Evolutionary conservation across 2,113 vertebrate genomes (phyloP).

Genomic region (Tyto alba): DNA sequence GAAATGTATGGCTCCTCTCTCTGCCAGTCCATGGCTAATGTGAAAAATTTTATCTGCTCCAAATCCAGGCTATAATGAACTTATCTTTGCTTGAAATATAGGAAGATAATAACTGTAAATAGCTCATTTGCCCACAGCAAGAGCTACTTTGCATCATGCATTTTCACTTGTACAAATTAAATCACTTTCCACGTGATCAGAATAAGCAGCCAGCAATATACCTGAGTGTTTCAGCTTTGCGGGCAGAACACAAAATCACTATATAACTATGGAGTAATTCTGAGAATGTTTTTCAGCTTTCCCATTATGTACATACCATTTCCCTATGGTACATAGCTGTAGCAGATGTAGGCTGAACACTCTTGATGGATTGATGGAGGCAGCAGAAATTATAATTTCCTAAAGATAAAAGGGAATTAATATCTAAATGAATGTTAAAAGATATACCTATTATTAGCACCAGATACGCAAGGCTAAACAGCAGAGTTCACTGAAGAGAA

Average conservation of each 20-base stretch:
- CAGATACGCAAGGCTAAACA: neutral
- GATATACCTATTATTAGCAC: neutral
- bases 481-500: neutral
- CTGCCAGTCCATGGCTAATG: neutral
- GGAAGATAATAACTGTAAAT: neutral
- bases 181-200: neutral
- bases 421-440: neutral
- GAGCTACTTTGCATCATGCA: neutral
- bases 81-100: neutral
- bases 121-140: neutral
- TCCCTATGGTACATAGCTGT: neutral
- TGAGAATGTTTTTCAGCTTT: conserved; percentile 6
- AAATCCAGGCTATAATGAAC: neutral
- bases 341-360: neutral
- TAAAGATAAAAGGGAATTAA: conserved; percentile 46
- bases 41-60: neutral
- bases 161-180: neutral
- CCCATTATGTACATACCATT: neutral
- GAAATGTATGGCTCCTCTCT: neutral
- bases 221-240: neutral
- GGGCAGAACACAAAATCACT: neutral
- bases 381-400: conserved; percentile 13
- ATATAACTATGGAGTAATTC: neutral
- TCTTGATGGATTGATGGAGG: conserved; percentile 10
- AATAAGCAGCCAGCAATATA: neutral